Conservation (phyloP, 2,113 vertebrate genomes). For the Megaceryle torquata region DNA sequence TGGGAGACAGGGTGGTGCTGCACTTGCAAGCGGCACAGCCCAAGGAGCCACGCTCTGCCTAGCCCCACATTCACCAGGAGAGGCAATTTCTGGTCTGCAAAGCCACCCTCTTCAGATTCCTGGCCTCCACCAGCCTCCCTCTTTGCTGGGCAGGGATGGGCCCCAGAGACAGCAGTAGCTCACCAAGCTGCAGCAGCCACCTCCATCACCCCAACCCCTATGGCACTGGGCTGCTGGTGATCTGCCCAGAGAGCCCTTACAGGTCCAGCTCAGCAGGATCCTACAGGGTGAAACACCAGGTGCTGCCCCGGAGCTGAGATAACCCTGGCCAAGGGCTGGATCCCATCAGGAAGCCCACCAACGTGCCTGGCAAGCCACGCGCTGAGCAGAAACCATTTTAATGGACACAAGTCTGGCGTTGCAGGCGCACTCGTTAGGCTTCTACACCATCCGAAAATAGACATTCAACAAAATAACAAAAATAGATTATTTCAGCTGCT, state of each 20-base stretch:
- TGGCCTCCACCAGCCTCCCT: not conserved
- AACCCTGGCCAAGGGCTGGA: not conserved
- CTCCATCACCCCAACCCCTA: not conserved
- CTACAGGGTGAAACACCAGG: accelerated
- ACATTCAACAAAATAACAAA: slow-evolving; percentile 26
- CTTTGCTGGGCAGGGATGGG: not conserved
- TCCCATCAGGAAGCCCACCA: accelerated
- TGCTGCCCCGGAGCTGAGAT: not conserved
- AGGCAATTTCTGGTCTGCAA: accelerated
- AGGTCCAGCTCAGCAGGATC: not conserved
- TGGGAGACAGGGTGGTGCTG: not conserved
- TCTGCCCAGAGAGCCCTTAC: accelerated
- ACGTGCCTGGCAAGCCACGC: accelerated
- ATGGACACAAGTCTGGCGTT: not conserved
- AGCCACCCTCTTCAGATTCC: accelerated
- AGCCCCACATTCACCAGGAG: not conserved
- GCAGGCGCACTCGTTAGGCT: not conserved
- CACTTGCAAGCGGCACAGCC: not conserved
- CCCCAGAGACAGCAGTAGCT: not conserved
- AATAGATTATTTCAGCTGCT: slow-evolving; percentile 34
- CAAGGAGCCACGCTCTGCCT: not conserved
- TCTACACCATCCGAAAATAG: not conserved
- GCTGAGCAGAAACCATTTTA: not conserved
- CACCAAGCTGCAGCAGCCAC: not conserved
- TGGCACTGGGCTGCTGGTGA: accelerated